Percentiles rank a stretch among this genome's conserved stretches.
phyloP scores from a whole-genome alignment of 2,113 vertebrate species.

The Sturnus vulgaris region DNA sequence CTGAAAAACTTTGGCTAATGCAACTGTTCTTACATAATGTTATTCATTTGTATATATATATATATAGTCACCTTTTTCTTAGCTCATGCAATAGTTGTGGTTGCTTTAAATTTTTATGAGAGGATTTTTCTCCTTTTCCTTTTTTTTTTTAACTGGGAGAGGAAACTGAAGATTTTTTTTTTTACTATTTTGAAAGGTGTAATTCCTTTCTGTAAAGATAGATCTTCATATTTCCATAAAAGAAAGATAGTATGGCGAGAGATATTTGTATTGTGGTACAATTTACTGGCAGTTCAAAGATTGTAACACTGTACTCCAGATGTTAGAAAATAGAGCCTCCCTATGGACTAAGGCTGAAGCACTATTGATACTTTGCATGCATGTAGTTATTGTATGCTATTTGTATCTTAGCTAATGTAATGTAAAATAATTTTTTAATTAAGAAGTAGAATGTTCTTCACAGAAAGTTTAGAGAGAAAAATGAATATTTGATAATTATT shows the following conservation, averaged over 20 bases:
- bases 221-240: not conserved
- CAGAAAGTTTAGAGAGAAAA: not conserved
- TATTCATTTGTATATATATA: not conserved
- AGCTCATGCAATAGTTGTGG: not conserved
- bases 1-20: not conserved
- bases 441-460: not conserved
- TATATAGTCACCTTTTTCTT: not conserved
- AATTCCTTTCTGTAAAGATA: not conserved
- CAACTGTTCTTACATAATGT: not conserved
- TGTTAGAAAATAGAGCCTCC: not conserved
- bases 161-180: not conserved
- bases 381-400: not conserved
- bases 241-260: not conserved
- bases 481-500: not conserved
- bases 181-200: not conserved
- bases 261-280: not conserved
- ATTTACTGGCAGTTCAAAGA: not conserved
- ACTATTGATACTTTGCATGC: not conserved
- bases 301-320: not conserved
- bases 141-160: not conserved
- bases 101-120: not conserved
- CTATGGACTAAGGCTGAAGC: not conserved
- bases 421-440: not conserved
- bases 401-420: not conserved
- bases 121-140: fast-evolving